Conservation (phyloP, 2,888 invertebrate genomes). For the Dolomedes plantarius region DNA sequence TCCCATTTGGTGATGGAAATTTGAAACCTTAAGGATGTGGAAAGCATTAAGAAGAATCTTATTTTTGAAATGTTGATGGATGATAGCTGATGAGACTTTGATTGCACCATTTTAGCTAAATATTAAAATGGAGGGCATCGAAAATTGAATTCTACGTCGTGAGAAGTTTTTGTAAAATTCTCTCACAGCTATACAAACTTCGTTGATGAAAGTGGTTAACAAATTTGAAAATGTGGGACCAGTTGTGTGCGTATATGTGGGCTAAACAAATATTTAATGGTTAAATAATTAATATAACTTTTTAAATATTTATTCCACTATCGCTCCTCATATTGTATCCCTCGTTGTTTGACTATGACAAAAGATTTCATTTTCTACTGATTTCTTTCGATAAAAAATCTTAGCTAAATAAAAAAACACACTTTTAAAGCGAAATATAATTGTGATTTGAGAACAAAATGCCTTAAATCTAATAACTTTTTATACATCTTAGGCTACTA, state of each 20-base stretch:
- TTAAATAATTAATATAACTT: not conserved
- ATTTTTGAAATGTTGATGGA: conserved; percentile 63
- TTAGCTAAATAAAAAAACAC: no score
- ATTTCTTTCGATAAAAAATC: no score
- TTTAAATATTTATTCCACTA: no score
- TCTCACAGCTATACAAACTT: not conserved
- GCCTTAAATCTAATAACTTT: no score
- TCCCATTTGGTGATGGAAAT: conserved; percentile 57
- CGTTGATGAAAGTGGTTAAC: not conserved
- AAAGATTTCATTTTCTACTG: no score
- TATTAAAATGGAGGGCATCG: conserved; percentile 37
- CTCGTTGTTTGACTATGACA: no score
- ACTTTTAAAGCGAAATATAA: no score
- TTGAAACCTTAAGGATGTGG: conserved; percentile 59
- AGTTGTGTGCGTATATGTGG: no score
- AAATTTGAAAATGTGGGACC: not conserved
- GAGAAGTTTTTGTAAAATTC: not conserved
- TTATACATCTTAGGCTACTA: no score
- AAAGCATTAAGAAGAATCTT: conserved; percentile 55
- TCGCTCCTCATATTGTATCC: no score
- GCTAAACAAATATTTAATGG: not conserved
- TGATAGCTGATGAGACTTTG: conserved; percentile 63
- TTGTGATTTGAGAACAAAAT: no score
- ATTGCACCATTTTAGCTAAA: conserved; percentile 61
- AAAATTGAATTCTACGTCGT: conserved; percentile 40